Evolutionary conservation across 2,797 vertebrate species (phyloP), one percentile per base, ranked within the genome.

Genomic region (Eulemur coronatus): DNA sequence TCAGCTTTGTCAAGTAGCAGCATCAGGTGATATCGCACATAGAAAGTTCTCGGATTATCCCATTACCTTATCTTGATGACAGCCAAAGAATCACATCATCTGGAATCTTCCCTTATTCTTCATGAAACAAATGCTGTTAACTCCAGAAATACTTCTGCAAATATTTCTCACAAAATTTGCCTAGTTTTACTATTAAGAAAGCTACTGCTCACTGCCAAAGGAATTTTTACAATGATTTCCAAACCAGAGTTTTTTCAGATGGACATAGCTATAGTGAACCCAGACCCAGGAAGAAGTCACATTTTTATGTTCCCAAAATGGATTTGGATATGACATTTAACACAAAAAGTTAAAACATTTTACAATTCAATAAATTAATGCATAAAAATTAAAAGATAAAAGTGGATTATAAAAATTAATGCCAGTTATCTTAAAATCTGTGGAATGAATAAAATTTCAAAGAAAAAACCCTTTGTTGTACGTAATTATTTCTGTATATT

Each of bases 151-250:
- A 82, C 43, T 61, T 67, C 55, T 61, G 41, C 38, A 84, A 35
- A 67, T 50, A 65, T 55, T 94, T 75, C 57, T 65, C 38, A 41
- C 46, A 79, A 48, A 93, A 67, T 78, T 52, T 57, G 18, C 33
- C n/a, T n/a, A 50, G 35, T 76, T 94, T 94, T 70, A 13, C 70
- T 93, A 55, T 61, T 87, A 94, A 82, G 69, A 79, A 69, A 93
- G 80, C 15, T 79, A 26, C 30, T 69, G 10, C 26, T 84, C 17
- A 67, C 35, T 46, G 65, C 7, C n/a, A 30, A 41, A 75, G 63
- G 15, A 63, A 69, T 86, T 94, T 84, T 26, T 55, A 48, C 17
- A 48, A 8, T 33, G 38, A 15, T 48, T 80, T 90, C 35, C 35
- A 67, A 91, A 72, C 46, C 35, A n/a, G 10, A 85, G 28, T 89